Percentiles rank a stretch among this genome's conserved stretches.
phyloP scores from a whole-genome alignment of 2,113 vertebrate genomes.

The Rostratula benghalensis region DNA sequence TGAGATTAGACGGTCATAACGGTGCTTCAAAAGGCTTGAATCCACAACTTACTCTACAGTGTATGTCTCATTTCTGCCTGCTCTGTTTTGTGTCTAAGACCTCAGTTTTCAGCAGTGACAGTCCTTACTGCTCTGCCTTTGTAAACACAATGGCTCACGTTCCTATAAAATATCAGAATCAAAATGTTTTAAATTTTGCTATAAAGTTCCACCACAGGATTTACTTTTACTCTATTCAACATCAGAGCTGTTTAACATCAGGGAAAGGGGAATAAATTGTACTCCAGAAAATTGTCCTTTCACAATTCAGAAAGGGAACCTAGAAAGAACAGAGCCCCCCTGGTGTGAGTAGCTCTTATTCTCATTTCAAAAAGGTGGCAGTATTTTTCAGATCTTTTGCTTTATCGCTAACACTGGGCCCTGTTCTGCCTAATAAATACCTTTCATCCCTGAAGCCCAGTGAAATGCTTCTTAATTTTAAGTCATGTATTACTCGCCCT shows the following conservation, averaged over 20 bases:
- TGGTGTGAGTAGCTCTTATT: slow-evolving; percentile 30
- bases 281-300: slow-evolving; percentile 30
- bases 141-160: slow-evolving; percentile 30
- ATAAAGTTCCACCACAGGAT: slow-evolving; percentile 21
- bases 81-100: not conserved
- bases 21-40: not conserved
- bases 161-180: slow-evolving; percentile 38
- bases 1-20: not conserved
- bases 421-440: slow-evolving; percentile 43
- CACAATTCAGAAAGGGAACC: slow-evolving; percentile 42
- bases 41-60: not conserved
- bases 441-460: slow-evolving; percentile 43
- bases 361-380: slow-evolving; percentile 35
- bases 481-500: not conserved
- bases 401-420: not conserved
- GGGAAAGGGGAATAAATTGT: slow-evolving; percentile 28
- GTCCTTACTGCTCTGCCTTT: not conserved
- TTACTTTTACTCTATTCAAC: slow-evolving; percentile 50
- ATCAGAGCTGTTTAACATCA: slow-evolving; percentile 27
- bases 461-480: slow-evolving; percentile 50
- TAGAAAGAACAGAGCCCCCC: slow-evolving; percentile 30
- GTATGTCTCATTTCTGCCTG: not conserved
- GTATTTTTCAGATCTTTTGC: slow-evolving; percentile 44
- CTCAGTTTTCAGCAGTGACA: not conserved
- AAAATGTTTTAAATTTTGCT: slow-evolving; percentile 32